Base-by-base conservation (phyloP, 1,140 invertebrate genomes). In the Diorhabda elongata region DNA sequence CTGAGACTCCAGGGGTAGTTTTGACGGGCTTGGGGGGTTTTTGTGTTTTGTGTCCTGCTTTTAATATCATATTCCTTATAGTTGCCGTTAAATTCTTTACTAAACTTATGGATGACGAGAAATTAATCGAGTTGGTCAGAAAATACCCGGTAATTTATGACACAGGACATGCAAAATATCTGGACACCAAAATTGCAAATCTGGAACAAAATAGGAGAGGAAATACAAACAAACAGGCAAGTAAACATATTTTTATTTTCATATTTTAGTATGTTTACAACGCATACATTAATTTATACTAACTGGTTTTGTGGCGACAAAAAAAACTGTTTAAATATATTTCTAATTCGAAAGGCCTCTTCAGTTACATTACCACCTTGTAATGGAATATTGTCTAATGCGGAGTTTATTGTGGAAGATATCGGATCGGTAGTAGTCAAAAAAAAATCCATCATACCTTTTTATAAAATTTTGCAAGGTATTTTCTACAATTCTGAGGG, bases 401-500 rank as follows among this genome's bases (percentile, higher is more conserved):
- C 5, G 61, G 43, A 41, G 3, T 44, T 58, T 11, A 41, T 47
- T 5, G 2, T 47, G 3, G n/a, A 44, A 4, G 42, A 61, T 44
- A 52, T 26, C 42, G 52, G 45, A 26, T 68, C 41, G 4, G 42
- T 4, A 42, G 52, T 58, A 58, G 6, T 64, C 3, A n/a, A 56
- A 58, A 5, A 43, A 56, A 58, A 41, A 9, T 3, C 57, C 7
- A 8, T 66, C 45, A 42, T 69, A 44, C 52, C 61, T 66, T 42
- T 60, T 56, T 8, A 66, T 57, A 56, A 66, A 66, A 66, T 66
- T 66, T 4, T 66, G 3, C 52, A 82, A 83, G 8, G 78, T 75
- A 74, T 80, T 81, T 77, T 82, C 76, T 64, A 81, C 2, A 52
- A 52, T 52, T 52, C 45, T 52, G 8, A 2, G 45, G 45, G 45